Evolutionary conservation across 2,797 vertebrate genomes (phyloP), one percentile per base, ranked within the genome.

Genomic region (Falco biarmicus): DNA sequence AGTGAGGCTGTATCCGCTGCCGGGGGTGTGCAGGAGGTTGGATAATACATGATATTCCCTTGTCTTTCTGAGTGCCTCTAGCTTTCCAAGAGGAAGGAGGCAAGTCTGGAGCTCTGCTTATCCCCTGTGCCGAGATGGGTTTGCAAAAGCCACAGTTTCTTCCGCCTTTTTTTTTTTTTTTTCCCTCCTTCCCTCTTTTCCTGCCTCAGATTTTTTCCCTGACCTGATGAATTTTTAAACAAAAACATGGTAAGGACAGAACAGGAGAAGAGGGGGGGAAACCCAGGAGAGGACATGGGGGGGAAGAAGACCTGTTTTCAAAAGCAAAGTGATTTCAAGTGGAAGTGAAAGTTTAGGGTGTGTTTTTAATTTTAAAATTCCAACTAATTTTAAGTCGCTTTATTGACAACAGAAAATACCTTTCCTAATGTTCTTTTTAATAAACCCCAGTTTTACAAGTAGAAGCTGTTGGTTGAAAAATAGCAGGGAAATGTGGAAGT

Each of bases 201-300:
- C 85, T 95, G 82, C 50, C 53, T 57, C 10, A 1, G 68, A 63
- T 16, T 86, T 93, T 94, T 93, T 90, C 84, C 53, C 69, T 81
- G 76, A 34, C 56, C 73, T 93, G 91, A 92, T 96, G 96, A 94
- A 86, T 91, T 93, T 96, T 95, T 95, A 95, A 96, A 84, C 87
- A 91, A 81, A 94, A 95, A 68, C 90, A 91, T 81, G 61, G 73
- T 61, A 76, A 89, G 73, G 28, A 94, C 39, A 87, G 78, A 87
- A 45, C 28, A 86, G 51, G 60, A 94, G 83, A 90, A 90, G 77
- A 45, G 32, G 48, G 34, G 31, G 73, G n/a, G 50, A 79, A 71
- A 43, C 84, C 51, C 82, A 43, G 43, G 79, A 70, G 89, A 87
- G 68, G 51, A 63, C 24, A 9, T 9, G 37, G 81, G 61, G 18